Percentiles rank a stretch among this genome's conserved stretches.
These are phyloP conservation scores for Hylaea fasciaria DNA, from an alignment of 2,888 invertebrate species.

Conservation along the genomic window DNA sequence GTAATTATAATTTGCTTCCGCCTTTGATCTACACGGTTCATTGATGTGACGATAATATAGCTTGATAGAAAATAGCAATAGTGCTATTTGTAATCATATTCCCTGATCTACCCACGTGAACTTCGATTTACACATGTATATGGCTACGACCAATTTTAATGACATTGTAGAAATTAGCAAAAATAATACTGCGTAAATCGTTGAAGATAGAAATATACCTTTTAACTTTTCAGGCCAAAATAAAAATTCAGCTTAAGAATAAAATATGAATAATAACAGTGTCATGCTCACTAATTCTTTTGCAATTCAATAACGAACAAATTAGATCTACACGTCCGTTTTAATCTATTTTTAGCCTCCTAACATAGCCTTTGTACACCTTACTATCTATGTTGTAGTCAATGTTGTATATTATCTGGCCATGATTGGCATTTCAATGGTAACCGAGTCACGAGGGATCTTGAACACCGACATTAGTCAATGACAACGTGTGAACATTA, in stretches of 20 bases:
- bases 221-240: no score
- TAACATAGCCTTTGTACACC: background rate
- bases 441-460: constrained; percentile 31
- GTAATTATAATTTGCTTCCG: constrained; percentile 16
- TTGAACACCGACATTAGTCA: constrained; percentile 31
- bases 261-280: no score
- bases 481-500: constrained; percentile 12
- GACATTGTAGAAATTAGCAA: no score
- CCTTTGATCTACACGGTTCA: constrained; percentile 30
- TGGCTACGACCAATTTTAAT: no score
- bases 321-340: no score
- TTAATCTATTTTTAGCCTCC: no score
- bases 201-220: no score
- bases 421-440: constrained; percentile 45
- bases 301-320: no score
- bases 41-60: constrained; percentile 25
- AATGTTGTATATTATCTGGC: constrained; percentile 13
- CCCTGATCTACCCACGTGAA: background rate
- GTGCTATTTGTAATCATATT: background rate
- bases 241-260: no score
- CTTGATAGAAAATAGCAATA: constrained; percentile 5
- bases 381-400: background rate
- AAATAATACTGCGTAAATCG: no score
- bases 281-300: no score
- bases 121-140: no score